phyloP scores from a whole-genome alignment of 37 sponge, comb jelly and placozoan species.

The Halichondria panicea region DNA sequence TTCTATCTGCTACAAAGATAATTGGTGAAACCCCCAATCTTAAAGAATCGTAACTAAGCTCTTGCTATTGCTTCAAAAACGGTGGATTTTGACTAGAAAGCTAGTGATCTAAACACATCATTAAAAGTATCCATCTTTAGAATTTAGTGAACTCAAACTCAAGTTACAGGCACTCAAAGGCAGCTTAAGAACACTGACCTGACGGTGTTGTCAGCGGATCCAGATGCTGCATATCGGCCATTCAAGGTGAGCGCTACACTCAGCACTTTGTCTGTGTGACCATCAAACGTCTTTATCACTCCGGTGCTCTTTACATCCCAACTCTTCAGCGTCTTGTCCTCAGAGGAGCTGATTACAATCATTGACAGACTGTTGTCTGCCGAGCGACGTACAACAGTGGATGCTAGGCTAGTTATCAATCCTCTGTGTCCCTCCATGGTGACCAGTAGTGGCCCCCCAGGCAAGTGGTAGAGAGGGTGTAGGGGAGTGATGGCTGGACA shows the following conservation, averaged over 20 bases:
- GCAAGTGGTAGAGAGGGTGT: constrained; percentile 20
- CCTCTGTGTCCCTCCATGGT: constrained; percentile 74
- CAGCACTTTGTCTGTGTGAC: constrained; percentile 59
- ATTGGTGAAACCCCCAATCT: no score
- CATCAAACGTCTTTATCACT: constrained; percentile 67
- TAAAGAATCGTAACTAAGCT: no score
- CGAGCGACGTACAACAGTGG: neutral
- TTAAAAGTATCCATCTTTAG: no score
- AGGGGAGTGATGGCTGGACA: constrained; percentile 29
- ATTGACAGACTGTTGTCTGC: neutral
- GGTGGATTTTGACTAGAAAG: no score
- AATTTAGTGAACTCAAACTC: no score
- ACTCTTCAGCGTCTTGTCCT: constrained; percentile 62
- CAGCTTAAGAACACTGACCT: constrained; percentile 62
- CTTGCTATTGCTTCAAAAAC: no score
- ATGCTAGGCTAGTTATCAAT: constrained; percentile 38
- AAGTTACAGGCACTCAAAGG: no score
- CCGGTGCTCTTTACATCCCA: constrained; percentile 67
- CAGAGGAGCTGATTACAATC: constrained; percentile 58
- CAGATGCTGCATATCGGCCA: constrained; percentile 65
- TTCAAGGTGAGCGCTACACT: constrained; percentile 46
- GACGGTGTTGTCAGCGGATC: constrained; percentile 60
- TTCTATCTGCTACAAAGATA: neutral
- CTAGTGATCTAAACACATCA: no score
- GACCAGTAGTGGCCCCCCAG: constrained; percentile 68